Base-by-base conservation (phyloP, 2,113 vertebrate species). In the Rhizomys pruinosus region DNA sequence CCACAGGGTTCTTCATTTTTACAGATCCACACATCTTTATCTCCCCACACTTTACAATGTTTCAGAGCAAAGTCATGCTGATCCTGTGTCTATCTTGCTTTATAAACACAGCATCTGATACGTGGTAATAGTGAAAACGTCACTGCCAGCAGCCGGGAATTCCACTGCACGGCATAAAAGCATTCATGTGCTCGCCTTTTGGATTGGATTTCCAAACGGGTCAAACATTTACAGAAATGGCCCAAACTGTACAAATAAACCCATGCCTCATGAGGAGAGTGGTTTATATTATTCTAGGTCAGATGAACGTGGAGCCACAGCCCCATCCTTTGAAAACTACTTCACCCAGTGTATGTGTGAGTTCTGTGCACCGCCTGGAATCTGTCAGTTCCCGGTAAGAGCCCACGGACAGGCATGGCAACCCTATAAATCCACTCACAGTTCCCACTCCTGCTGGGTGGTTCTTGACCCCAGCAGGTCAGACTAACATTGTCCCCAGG, bases 241-340 rank as follows among this genome's bases (percentile, higher is more conserved):
- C 87, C 92, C 89, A 94, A 93, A 97, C 89, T 94, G 92, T 91
- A 96, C 97, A 97, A 95, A 96, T 96, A 96, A 96, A 96, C 96
- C 63, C n/a, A 15, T 84, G 91, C 79, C 94, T 80, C 19, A 82
- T 8, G 72, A 89, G 71, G 84, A 39, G 86, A 79, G 86, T 74
- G 22, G 96, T 95, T 97, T 94, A 96, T 91, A 92, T 92, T 93
- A 93, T 78, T 71, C 20, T 0, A 25, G 92, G 89, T 89, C 95
- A 68, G 92, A 86, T 23, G 87, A 92, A 55, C 42, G 12, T 25
- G 69, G 93, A 57, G 94, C 44, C 32, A 12, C 61, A 47, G 87
- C 64, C 82, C 61, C 12, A 8, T 71, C 63, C 94, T 96, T 96
- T 96, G 95, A 94, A 97, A 95, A 86, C 78, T 95, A 91, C 95